A percentile compares a stretch with the other conserved stretches of the same genome.
These are phyloP conservation scores for Cistogaster globosa DNA, from an alignment of 2,888 invertebrate species.

Conservation along the genomic window DNA sequence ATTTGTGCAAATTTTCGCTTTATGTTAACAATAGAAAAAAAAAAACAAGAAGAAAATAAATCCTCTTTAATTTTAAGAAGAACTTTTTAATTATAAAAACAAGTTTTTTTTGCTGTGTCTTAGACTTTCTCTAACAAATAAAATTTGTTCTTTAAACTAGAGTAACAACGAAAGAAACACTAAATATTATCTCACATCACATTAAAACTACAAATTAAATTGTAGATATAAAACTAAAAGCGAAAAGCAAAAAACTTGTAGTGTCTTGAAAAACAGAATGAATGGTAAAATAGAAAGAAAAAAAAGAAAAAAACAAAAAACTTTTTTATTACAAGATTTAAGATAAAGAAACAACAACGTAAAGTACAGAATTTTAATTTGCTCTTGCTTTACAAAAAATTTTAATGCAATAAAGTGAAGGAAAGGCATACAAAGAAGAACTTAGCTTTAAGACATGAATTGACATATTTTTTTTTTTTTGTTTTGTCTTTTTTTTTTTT, in stretches of 20 bases:
- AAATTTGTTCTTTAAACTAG: slow-evolving; percentile 52
- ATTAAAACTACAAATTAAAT: slow-evolving; percentile 61
- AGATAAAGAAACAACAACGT: slow-evolving; percentile 54
- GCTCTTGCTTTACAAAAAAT: slow-evolving; percentile 46
- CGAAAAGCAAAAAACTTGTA: slow-evolving; percentile 31
- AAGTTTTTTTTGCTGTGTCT: neutral
- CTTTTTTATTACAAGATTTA: slow-evolving; percentile 63
- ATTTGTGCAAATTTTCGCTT: slow-evolving; percentile 19
- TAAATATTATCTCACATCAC: slow-evolving; percentile 34
- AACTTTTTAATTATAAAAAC: slow-evolving; percentile 69
- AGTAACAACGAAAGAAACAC: slow-evolving; percentile 28
- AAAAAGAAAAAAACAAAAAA: slow-evolving; percentile 22
- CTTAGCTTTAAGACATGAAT: slow-evolving; percentile 44
- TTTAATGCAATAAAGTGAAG: slow-evolving; percentile 51
- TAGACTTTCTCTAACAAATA: slow-evolving; percentile 38
- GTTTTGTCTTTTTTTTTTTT: neutral
- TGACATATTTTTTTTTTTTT: slow-evolving; percentile 45
- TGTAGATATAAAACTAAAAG: slow-evolving; percentile 30
- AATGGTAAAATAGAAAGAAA: slow-evolving; percentile 1
- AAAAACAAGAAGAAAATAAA: slow-evolving; percentile 58
- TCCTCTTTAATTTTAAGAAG: slow-evolving; percentile 66
- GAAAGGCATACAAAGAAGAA: slow-evolving; percentile 1
- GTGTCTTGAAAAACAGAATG: neutral
- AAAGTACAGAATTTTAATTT: slow-evolving; percentile 60
- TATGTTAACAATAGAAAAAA: slow-evolving; percentile 31